A percentile compares a stretch with the other conserved stretches of the same genome.
Conservation (phyloP, 2,113 vertebrate species). For the Taurulus bubalis region DNA sequence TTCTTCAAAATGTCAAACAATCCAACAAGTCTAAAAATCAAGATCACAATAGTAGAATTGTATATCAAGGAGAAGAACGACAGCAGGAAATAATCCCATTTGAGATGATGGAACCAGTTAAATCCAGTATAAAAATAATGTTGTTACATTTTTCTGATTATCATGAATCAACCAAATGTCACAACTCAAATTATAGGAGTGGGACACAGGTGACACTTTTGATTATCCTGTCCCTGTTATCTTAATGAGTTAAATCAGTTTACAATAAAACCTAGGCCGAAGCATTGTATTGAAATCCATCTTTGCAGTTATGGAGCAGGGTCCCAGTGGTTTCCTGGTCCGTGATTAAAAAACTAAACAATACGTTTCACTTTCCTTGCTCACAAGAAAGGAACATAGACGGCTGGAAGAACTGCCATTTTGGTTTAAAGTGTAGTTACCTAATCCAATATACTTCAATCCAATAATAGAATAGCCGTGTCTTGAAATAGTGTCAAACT, state of each 20-base stretch:
- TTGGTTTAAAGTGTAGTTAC: neutral
- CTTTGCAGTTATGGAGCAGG: neutral
- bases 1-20: neutral
- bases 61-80: neutral
- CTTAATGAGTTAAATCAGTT: neutral
- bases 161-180: neutral
- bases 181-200: neutral
- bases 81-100: neutral
- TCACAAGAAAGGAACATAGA: neutral
- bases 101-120: neutral
- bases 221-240: neutral
- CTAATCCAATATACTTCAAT: neutral
- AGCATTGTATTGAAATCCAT: neutral
- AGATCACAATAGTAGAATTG: neutral
- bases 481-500: neutral
- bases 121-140: neutral
- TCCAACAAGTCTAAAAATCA: neutral
- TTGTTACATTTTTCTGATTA: neutral
- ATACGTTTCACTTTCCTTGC: neutral
- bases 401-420: neutral
- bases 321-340: neutral
- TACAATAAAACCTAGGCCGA: neutral
- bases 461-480: neutral
- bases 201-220: neutral
- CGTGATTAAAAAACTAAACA: neutral